phyloP scores from a whole-genome alignment of 2,888 invertebrate genomes.

The Malthinus seriepunctatus region DNA sequence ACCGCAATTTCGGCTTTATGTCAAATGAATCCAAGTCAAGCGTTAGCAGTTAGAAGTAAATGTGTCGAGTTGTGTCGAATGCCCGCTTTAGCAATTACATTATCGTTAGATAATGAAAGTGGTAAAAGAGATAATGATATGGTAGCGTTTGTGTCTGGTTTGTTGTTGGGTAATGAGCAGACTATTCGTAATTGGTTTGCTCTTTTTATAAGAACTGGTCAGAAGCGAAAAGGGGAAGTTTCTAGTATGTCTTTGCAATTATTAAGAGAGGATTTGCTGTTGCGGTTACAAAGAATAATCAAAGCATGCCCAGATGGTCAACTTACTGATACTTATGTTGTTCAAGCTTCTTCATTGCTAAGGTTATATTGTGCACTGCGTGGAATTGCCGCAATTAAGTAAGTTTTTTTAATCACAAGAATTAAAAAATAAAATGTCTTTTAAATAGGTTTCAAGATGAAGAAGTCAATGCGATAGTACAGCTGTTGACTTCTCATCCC shows the following conservation, averaged over 20 bases:
- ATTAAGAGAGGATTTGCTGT: slow-evolving; percentile 76
- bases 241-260: slow-evolving; percentile 69
- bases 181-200: slow-evolving; percentile 89
- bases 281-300: slow-evolving; percentile 68
- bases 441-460: slow-evolving; percentile 79
- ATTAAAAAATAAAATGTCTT: no score
- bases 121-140: slow-evolving; percentile 49
- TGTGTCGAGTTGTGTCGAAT: slow-evolving; percentile 89
- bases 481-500: slow-evolving; percentile 85
- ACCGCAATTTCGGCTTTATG: slow-evolving; percentile 80
- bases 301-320: slow-evolving; percentile 64
- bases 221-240: slow-evolving; percentile 78
- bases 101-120: slow-evolving; percentile 70
- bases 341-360: slow-evolving; percentile 87
- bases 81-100: slow-evolving; percentile 84
- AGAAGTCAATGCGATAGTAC: slow-evolving; percentile 81
- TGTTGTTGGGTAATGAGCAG: slow-evolving; percentile 85
- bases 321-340: slow-evolving; percentile 68
- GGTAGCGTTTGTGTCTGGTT: slow-evolving; percentile 72
- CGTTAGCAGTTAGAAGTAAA: slow-evolving; percentile 80
- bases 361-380: slow-evolving; percentile 90
- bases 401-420: slow-evolving; percentile 40
- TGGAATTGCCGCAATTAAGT: slow-evolving; percentile 92
- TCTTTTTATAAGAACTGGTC: slow-evolving; percentile 84
- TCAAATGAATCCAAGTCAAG: slow-evolving; percentile 87